Conservation (phyloP, 1,140 invertebrate genomes). For the Rhyzopertha dominica region DNA sequence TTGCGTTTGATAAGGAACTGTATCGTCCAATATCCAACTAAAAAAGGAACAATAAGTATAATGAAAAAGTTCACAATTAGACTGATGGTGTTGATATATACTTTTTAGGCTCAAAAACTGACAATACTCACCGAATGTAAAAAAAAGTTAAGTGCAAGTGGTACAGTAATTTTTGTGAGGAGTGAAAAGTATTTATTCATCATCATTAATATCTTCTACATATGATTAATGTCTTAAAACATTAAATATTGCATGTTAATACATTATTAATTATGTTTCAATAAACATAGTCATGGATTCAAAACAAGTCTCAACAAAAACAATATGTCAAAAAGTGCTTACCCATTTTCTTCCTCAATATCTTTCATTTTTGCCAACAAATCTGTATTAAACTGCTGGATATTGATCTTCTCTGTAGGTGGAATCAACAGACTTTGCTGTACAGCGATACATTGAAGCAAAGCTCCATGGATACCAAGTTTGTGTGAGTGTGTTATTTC, state of each 20-base stretch:
- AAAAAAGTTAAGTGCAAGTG: conserved; percentile 3
- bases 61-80: neutral
- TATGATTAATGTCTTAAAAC: no score
- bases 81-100: no score
- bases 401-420: conserved; percentile 47
- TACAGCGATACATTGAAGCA: conserved; percentile 58
- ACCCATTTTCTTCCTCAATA: conserved; percentile 50
- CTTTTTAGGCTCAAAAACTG: conserved; percentile 2
- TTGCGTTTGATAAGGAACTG: conserved; percentile 49
- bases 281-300: no score
- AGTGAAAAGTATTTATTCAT: conserved; percentile 17
- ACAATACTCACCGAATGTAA: neutral
- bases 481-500: conserved; percentile 65
- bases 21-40: conserved; percentile 40
- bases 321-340: no score
- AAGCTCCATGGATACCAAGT: conserved; percentile 62
- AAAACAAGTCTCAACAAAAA: no score
- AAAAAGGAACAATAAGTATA: conserved; percentile 3
- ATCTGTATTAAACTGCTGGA: conserved; percentile 50
- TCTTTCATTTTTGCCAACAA: conserved; percentile 57
- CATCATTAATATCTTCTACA: no score
- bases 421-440: conserved; percentile 50
- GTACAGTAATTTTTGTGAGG: no score
- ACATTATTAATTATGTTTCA: no score
- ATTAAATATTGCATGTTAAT: no score